Conservation (phyloP, 2,797 vertebrate genomes). For the Falco biarmicus region DNA sequence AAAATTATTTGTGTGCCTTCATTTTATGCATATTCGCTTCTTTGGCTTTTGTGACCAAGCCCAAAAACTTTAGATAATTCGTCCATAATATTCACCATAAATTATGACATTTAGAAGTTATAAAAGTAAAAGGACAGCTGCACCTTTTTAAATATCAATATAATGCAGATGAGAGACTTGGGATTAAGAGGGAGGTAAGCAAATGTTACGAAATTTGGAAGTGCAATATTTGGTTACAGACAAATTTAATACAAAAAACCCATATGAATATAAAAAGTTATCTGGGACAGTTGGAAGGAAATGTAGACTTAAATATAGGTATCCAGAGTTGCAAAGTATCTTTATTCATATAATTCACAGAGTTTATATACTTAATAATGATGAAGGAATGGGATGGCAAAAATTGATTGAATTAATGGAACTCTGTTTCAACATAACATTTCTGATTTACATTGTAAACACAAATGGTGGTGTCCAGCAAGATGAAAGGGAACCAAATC, state of each 20-base stretch:
- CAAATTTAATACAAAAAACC: neutral
- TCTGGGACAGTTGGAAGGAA: neutral
- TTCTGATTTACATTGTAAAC: neutral
- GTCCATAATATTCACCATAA: slow-evolving; percentile 9
- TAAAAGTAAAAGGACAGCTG: slow-evolving; percentile 22
- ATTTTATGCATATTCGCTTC: neutral
- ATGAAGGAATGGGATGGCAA: neutral
- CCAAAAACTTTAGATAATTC: neutral
- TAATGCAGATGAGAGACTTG: neutral
- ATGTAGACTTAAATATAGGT: neutral
- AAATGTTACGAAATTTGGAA: slow-evolving; percentile 2
- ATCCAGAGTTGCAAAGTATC: neutral
- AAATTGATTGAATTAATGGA: neutral
- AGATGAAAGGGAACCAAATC: neutral
- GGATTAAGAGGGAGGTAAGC: neutral
- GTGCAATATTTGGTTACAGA: neutral
- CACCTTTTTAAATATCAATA: slow-evolving; percentile 27
- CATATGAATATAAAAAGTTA: neutral
- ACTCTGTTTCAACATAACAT: neutral
- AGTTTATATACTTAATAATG: neutral
- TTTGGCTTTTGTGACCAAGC: neutral
- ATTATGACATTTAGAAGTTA: slow-evolving; percentile 20
- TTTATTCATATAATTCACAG: neutral
- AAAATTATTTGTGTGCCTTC: neutral
- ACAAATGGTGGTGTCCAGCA: neutral